A percentile compares a stretch with the other conserved stretches of the same genome.
Conservation (phyloP, 2,797 vertebrate genomes). For the Melanitta fusca region DNA sequence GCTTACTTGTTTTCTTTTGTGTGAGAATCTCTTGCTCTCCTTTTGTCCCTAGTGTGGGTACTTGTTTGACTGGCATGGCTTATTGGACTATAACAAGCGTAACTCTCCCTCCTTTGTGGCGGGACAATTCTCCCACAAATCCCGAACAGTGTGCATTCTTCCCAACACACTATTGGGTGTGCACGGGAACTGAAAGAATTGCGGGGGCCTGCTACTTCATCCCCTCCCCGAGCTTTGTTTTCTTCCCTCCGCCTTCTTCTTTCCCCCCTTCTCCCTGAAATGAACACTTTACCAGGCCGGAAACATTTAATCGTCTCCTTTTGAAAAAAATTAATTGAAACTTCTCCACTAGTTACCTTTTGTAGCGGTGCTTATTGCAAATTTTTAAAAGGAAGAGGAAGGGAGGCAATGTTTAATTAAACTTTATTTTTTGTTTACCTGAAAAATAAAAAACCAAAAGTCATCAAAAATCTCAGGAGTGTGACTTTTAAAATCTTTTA, state of each 20-base stretch:
- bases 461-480: not conserved
- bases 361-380: constrained; percentile 81
- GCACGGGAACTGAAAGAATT: constrained; percentile 95
- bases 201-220: constrained; percentile 90
- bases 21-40: constrained; percentile 95
- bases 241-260: constrained; percentile 74
- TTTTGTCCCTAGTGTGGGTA: constrained; percentile 91
- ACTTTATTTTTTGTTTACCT: constrained; percentile 21
- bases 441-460: constrained; percentile 57
- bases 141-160: constrained; percentile 96
- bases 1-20: constrained; percentile 99
- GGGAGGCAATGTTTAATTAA: constrained; percentile 71
- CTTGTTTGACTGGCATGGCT: constrained; percentile 99
- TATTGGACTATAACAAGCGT: constrained; percentile 99
- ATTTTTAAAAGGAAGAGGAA: constrained; percentile 71
- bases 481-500: not conserved
- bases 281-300: constrained; percentile 99
- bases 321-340: constrained; percentile 98
- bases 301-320: constrained; percentile 99
- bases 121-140: constrained; percentile 99
- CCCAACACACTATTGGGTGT: constrained; percentile 95
- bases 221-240: constrained; percentile 90
- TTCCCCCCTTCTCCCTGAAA: constrained; percentile 84
- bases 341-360: constrained; percentile 94
- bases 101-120: constrained; percentile 95